These are phyloP conservation scores for Patella pellucida DNA, from an alignment of 2,888 invertebrate species.

Conservation along the genomic window DNA sequence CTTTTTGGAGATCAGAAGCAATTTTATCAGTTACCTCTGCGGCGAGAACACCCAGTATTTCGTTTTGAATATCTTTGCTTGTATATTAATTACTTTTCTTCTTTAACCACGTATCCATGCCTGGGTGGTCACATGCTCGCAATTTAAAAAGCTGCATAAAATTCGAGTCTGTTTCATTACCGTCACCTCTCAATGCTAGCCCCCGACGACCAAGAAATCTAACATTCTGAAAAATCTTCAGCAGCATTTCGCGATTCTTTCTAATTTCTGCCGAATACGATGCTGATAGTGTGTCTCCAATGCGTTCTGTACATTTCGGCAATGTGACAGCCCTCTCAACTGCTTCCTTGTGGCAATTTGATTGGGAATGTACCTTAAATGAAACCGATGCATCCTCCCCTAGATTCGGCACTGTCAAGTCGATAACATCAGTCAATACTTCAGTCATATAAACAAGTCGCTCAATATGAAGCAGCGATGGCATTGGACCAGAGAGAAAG, in stretches of 20 bases:
- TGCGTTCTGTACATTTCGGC: neutral
- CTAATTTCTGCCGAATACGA: neutral
- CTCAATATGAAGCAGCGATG: too few species aligned
- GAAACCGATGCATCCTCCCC: too few species aligned
- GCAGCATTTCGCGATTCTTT: constrained; percentile 7
- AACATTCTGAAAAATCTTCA: neutral
- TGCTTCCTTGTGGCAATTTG: constrained; percentile 8
- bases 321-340: neutral
- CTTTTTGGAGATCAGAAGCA: neutral
- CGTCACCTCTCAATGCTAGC: constrained; percentile 21
- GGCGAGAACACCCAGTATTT: neutral
- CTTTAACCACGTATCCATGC: too few species aligned
- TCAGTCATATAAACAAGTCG: too few species aligned
- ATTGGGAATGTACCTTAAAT: neutral
- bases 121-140: constrained; percentile 19
- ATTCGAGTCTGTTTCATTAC: constrained; percentile 15
- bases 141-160: constrained; percentile 26
- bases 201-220: constrained; percentile 23
- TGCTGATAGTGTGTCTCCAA: constrained; percentile 7
- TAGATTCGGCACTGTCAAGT: too few species aligned
- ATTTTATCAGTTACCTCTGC: neutral
- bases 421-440: too few species aligned
- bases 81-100: too few species aligned
- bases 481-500: too few species aligned
- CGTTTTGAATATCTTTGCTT: constrained; percentile 22